These are phyloP conservation scores for Phylloscopus whistleri DNA, from an alignment of 2,113 vertebrate genomes.

Conservation along the genomic window DNA sequence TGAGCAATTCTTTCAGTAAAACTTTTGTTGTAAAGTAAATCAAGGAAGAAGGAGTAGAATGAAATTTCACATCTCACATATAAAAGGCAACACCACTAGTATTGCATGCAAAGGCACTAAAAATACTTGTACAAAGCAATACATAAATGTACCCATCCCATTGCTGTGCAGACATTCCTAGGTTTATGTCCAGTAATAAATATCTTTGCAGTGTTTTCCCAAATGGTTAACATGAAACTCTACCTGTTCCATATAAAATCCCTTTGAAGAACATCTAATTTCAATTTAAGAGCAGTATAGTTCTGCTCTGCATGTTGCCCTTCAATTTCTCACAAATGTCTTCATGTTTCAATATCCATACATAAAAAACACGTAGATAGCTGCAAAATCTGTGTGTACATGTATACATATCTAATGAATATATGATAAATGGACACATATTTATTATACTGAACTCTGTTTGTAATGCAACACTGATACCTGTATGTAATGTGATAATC, in stretches of 20 bases:
- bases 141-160: neutral
- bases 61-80: neutral
- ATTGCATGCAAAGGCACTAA: neutral
- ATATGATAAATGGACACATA: accelerated
- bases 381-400: neutral
- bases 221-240: constrained; percentile 16
- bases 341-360: neutral
- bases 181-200: constrained; percentile 22
- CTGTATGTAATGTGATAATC: neutral
- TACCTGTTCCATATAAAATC: constrained; percentile 25
- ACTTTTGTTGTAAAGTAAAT: neutral
- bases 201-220: neutral
- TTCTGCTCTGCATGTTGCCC: neutral
- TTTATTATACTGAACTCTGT: neutral
- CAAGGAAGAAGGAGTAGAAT: neutral
- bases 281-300: neutral
- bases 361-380: neutral
- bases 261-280: constrained; percentile 30
- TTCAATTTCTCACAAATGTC: neutral
- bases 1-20: neutral
- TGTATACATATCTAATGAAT: neutral
- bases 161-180: neutral
- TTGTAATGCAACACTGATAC: neutral
- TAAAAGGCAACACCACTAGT: neutral
- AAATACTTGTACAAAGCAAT: neutral